A percentile compares a stretch with the other conserved stretches of the same genome.
Conservation (phyloP, 2,113 vertebrate species). For the Helogale parvula region DNA sequence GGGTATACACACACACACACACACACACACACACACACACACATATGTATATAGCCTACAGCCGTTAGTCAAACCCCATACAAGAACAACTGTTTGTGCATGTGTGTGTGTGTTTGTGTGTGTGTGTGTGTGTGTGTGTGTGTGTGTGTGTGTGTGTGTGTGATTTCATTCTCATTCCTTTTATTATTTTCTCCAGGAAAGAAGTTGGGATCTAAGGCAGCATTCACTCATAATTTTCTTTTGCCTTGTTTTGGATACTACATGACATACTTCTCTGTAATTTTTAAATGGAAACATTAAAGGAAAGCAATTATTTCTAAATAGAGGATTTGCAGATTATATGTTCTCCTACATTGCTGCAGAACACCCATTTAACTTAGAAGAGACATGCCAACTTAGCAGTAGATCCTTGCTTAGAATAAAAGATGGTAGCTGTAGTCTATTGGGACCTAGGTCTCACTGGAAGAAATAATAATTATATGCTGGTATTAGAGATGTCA, state of each 20-base stretch:
- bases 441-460: background rate
- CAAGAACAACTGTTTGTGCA: background rate
- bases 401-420: background rate
- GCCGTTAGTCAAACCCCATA: background rate
- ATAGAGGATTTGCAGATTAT: background rate
- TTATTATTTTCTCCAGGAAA: constrained; percentile 17
- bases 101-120: background rate
- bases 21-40: too few relatives aligned
- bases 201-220: background rate
- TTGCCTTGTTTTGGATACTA: background rate
- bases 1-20: too few relatives aligned
- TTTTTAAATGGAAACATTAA: background rate
- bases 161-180: background rate
- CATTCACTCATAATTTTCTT: background rate
- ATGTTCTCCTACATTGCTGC: background rate
- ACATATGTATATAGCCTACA: background rate
- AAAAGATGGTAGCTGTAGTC: background rate
- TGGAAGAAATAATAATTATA: background rate
- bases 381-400: background rate
- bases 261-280: background rate
- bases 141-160: background rate
- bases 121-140: background rate
- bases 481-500: background rate
- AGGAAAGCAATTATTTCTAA: background rate
- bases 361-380: background rate